Percentiles rank a stretch among this genome's conserved stretches.
Conservation (phyloP, 1,140 invertebrate species). For the Drosophila asahinai region DNA sequence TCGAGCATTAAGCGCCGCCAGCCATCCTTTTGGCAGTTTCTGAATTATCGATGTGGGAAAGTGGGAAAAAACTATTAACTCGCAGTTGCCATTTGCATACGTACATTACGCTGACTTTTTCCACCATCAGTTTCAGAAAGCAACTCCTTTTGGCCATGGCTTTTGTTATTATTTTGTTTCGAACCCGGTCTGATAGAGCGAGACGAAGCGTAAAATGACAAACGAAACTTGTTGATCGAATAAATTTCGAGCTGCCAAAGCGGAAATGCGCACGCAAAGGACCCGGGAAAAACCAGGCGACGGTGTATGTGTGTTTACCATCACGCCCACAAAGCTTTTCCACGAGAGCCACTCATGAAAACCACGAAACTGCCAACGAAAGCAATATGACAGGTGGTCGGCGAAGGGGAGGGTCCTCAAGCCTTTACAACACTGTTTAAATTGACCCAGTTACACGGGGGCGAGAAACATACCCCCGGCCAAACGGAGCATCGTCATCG, state of each 20-base stretch:
- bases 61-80: neutral
- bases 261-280: slow-evolving; percentile 78
- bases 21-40: slow-evolving; percentile 7
- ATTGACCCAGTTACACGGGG: slow-evolving; percentile 66
- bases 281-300: slow-evolving; percentile 28
- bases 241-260: slow-evolving; percentile 71
- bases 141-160: slow-evolving; percentile 8
- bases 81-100: neutral
- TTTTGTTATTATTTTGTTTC: slow-evolving; percentile 47
- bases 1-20: slow-evolving; percentile 19
- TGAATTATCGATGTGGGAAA: slow-evolving; percentile 1
- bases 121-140: too few relatives aligned
- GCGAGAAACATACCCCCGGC: slow-evolving; percentile 3
- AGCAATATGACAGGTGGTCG: slow-evolving; percentile 28
- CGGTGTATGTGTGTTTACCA: slow-evolving; percentile 34
- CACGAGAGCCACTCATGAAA: slow-evolving; percentile 51
- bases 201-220: slow-evolving; percentile 78
- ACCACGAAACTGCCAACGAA: slow-evolving; percentile 55
- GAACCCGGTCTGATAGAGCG: slow-evolving; percentile 51
- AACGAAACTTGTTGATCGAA: slow-evolving; percentile 82
- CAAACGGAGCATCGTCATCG: slow-evolving; percentile 28
- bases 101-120: neutral
- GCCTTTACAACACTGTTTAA: slow-evolving; percentile 65
- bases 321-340: slow-evolving; percentile 64
- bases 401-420: slow-evolving; percentile 21